Conservation (phyloP, 2,888 invertebrate species). For the Idaea biselata region DNA sequence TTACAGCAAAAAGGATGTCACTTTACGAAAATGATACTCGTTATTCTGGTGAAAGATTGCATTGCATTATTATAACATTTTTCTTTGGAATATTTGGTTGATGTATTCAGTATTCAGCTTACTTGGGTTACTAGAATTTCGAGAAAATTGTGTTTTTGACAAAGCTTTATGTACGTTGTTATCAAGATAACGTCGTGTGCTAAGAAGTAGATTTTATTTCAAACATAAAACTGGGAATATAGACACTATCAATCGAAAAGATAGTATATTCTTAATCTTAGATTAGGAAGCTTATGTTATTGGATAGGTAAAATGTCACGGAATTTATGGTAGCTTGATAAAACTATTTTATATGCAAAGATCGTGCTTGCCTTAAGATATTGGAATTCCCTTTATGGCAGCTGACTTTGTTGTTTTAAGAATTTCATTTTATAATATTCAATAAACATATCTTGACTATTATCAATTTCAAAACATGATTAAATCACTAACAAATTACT, state of each 20-base stretch:
- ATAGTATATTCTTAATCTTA: not conserved
- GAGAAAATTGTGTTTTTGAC: not conserved
- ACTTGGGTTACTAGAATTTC: not conserved
- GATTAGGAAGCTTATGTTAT: not conserved
- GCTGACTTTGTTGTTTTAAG: not conserved
- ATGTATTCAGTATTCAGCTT: not conserved
- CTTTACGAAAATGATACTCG: not conserved
- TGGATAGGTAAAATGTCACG: not conserved
- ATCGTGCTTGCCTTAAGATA: not conserved
- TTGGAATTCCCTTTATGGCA: not conserved
- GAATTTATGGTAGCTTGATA: not conserved
- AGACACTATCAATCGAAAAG: not conserved
- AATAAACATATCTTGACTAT: too few species aligned
- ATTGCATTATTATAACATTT: not conserved
- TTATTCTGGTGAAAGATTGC: not conserved
- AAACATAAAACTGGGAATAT: not conserved
- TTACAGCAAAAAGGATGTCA: conserved; percentile 23
- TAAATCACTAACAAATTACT: not conserved
- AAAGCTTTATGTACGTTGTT: not conserved
- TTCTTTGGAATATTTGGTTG: not conserved
- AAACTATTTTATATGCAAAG: conserved; percentile 1
- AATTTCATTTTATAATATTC: too few species aligned
- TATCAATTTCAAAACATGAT: not conserved
- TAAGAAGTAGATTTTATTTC: not conserved
- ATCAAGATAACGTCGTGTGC: not conserved